phyloP scores from a whole-genome alignment of 1,140 invertebrate genomes.

The Ceratosolen fusciceps region DNA sequence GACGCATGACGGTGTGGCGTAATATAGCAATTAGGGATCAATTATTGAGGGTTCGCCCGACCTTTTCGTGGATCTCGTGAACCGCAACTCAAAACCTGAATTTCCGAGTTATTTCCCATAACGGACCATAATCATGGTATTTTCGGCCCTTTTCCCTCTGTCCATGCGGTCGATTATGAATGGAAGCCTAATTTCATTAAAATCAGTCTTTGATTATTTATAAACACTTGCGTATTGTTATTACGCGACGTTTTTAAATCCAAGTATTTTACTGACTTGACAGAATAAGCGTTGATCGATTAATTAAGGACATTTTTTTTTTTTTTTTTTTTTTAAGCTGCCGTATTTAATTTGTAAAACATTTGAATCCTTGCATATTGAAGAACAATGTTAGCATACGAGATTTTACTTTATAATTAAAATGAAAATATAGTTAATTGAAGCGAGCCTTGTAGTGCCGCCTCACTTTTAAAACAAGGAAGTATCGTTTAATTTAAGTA shows the following conservation, averaged over 20 bases:
- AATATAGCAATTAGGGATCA: not conserved
- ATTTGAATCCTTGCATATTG: not conserved
- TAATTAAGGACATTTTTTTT: not conserved
- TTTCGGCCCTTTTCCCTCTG: too few species aligned
- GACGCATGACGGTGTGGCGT: not conserved
- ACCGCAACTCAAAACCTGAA: too few species aligned
- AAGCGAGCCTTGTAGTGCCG: not conserved
- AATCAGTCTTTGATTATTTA: too few species aligned
- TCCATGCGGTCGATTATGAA: too few species aligned
- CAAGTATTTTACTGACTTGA: too few species aligned
- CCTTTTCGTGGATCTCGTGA: too few species aligned
- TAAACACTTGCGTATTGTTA: too few species aligned
- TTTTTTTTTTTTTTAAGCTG: too few species aligned
- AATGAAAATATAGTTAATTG: not conserved
- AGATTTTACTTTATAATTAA: not conserved
- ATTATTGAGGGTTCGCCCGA: not conserved
- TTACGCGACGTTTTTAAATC: too few species aligned
- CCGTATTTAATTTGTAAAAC: not conserved
- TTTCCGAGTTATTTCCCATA: too few species aligned
- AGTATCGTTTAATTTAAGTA: slow-evolving; percentile 8
- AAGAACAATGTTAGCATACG: not conserved
- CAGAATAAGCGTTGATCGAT: not conserved
- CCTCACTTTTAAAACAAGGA: not conserved
- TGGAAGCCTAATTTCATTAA: too few species aligned
- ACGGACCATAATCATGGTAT: too few species aligned